phyloP scores from a whole-genome alignment of 2,888 invertebrate genomes.

The Lepidonotus clava region DNA sequence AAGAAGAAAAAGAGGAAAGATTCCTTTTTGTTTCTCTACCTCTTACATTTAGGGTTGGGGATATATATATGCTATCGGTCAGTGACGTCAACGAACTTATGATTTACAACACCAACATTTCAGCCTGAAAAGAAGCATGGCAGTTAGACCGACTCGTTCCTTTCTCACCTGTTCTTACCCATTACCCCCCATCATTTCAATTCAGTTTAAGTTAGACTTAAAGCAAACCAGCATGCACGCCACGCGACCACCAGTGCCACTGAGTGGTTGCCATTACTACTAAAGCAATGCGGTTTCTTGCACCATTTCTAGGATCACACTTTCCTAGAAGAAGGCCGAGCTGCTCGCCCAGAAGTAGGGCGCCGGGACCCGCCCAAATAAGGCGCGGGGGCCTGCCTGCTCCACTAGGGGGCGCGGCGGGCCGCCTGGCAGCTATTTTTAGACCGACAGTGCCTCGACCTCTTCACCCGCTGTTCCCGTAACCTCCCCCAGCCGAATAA shows the following conservation, averaged over 20 bases:
- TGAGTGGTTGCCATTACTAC: not conserved
- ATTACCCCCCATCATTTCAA: no score
- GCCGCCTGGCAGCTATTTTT: not conserved
- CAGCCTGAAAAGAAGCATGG: no score
- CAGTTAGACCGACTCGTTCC: no score
- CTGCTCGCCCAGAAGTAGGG: not conserved
- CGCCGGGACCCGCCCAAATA: not conserved
- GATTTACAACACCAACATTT: no score
- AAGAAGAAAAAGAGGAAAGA: no score
- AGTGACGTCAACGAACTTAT: no score
- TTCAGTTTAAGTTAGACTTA: no score
- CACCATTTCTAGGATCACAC: not conserved
- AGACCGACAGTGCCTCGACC: not conserved
- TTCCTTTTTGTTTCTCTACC: no score
- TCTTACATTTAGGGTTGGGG: no score
- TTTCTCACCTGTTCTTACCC: no score
- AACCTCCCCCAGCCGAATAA: not conserved
- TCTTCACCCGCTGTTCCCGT: slow-evolving; percentile 12
- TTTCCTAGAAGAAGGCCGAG: not conserved
- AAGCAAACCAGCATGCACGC: no score
- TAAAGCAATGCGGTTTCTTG: slow-evolving; percentile 12
- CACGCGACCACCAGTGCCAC: slow-evolving; percentile 13
- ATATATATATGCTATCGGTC: no score
- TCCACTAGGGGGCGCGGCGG: not conserved
- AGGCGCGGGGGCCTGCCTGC: not conserved